phyloP scores from a whole-genome alignment of 2,797 vertebrate species.

The Scarus forsteni region DNA sequence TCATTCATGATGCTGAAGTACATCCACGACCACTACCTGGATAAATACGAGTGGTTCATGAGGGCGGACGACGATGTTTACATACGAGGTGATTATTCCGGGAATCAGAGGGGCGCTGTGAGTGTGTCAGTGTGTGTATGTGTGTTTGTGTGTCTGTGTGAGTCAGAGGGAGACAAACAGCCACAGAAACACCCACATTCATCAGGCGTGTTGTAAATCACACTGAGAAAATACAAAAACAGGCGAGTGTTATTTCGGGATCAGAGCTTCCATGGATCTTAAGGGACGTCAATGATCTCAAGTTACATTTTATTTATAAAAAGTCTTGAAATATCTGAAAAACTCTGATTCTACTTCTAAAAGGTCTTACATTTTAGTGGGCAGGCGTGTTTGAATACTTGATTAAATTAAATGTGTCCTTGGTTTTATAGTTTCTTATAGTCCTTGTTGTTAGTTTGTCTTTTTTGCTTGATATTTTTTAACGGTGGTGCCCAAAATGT shows the following conservation, averaged over 20 bases:
- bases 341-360: too few species aligned
- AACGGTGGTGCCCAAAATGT: too few species aligned
- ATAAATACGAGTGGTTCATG: conserved; percentile 95
- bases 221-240: neutral
- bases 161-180: neutral
- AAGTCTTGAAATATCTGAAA: too few species aligned
- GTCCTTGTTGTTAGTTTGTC: too few species aligned
- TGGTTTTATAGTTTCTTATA: too few species aligned
- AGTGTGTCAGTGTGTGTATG: conserved; percentile 1
- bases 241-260: neutral
- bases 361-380: too few species aligned
- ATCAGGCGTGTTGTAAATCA: neutral
- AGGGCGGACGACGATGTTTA: conserved; percentile 93
- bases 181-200: neutral
- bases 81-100: conserved; percentile 86
- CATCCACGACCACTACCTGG: conserved; percentile 95
- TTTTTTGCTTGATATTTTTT: too few species aligned
- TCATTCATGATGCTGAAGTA: conserved; percentile 98
- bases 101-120: neutral
- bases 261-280: too few species aligned
- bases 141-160: neutral
- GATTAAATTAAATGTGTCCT: too few species aligned
- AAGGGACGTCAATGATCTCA: too few species aligned
- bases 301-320: too few species aligned
- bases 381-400: too few species aligned